phyloP scores from a whole-genome alignment of 2,113 vertebrate genomes.

The Suricata suricatta region DNA sequence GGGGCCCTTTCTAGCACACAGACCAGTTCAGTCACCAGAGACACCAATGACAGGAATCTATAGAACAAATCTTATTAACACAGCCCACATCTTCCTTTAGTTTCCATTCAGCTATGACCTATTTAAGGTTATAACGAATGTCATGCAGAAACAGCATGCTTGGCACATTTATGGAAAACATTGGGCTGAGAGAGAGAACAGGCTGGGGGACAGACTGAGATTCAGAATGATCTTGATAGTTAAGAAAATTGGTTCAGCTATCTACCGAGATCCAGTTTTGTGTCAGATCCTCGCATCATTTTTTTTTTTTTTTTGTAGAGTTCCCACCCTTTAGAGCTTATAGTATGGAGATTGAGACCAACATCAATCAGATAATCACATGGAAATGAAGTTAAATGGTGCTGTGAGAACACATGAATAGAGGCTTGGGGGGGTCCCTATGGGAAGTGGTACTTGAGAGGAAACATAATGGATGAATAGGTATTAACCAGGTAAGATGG shows the following conservation, averaged over 20 bases:
- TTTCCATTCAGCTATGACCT: neutral
- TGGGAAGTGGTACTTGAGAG: neutral
- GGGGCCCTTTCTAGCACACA: neutral
- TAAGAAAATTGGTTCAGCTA: neutral
- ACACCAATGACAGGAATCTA: neutral
- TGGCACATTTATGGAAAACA: conserved; percentile 3
- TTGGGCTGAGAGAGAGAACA: neutral
- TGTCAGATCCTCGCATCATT: neutral
- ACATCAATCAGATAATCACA: neutral
- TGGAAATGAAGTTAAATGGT: neutral
- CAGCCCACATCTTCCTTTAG: neutral
- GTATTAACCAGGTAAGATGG: neutral
- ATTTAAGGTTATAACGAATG: neutral
- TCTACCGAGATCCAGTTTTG: neutral
- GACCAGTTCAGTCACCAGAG: neutral
- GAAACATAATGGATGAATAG: neutral
- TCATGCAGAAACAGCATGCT: neutral
- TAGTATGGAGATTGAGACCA: neutral
- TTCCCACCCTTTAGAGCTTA: neutral
- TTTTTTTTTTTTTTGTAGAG: neutral
- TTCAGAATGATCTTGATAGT: neutral
- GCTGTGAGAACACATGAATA: neutral
- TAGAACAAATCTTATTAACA: neutral
- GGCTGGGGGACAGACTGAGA: neutral
- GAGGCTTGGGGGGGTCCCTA: neutral